Percentiles rank a stretch among this genome's conserved stretches.
Conservation (phyloP, 2,113 vertebrate species). For the Romanogobio albipinnatus region DNA sequence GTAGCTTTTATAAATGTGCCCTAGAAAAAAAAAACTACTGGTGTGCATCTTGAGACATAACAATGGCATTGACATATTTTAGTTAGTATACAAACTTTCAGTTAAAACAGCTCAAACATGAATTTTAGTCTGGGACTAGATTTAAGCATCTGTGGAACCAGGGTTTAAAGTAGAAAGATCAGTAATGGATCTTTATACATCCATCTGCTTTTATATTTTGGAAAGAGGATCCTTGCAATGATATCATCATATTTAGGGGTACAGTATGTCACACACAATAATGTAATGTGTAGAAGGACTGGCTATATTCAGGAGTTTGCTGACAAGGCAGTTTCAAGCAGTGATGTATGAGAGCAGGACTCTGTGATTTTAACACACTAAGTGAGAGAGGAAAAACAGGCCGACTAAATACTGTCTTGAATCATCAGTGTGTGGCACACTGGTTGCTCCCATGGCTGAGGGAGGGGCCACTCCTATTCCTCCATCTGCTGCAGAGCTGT, state of each 20-base stretch:
- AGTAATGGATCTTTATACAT: not conserved
- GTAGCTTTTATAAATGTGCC: too few species aligned
- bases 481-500: constrained; percentile 57
- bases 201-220: not conserved
- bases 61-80: too few species aligned
- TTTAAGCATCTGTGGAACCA: too few species aligned
- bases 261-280: not conserved
- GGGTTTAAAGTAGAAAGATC: not conserved
- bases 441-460: constrained; percentile 45
- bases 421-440: constrained; percentile 41
- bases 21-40: too few species aligned
- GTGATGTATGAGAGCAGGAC: not conserved
- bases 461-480: constrained; percentile 49
- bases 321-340: constrained; percentile 16
- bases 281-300: not conserved
- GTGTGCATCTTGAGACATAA: too few species aligned
- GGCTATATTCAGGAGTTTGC: constrained; percentile 33
- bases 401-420: constrained; percentile 45
- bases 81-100: too few species aligned
- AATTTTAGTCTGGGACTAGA: too few species aligned
- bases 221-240: not conserved
- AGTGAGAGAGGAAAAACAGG: not conserved
- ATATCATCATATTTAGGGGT: not conserved
- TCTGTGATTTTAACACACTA: not conserved
- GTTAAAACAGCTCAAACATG: too few species aligned